Base-by-base conservation (phyloP, 2,113 vertebrate species). In the Boleophthalmus pectinirostris region DNA sequence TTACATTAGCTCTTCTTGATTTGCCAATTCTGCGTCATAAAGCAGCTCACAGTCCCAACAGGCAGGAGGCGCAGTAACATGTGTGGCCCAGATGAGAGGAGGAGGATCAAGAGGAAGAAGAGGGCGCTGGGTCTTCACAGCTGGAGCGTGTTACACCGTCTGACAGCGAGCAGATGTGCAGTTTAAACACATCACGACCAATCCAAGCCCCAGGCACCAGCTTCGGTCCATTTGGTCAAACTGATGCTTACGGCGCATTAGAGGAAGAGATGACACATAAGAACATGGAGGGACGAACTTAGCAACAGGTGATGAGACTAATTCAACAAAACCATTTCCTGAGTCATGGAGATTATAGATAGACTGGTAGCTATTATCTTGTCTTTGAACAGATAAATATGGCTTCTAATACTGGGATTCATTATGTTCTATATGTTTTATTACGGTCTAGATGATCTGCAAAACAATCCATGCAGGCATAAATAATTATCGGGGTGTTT, bases 121-220 rank as follows among this genome's bases (percentile, higher is more conserved):
- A 24, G 8, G 43, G n/a, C 20, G 74, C 25, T 11, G 70, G 53
- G 67, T 56, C 20, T 14, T 49, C 74, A 87, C 90, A 90, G 88
- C 83, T 89, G 87, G 73, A 64, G 43, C 49, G 53, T 4, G 57
- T 90, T 83, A 87, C 77, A 9, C 51, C 1, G 72, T 88, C 83
- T 85, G 83, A 87, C 76, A 88, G 76, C 70, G 29, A 75, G 79
- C 88, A 90, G 82, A 87, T 88, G 85, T 85, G 24, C 66, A 58
- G 69, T 70, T 82, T 45, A 24, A 74, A 58, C 12, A 43, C 29
- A 43, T 23, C 49, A 49, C 5, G 56, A 69, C 68, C 74, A 18
- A 69, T 71, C 23, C n/a, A 25, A 65, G 63, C 60, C 76, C 35
- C 47, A 49, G 24, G 68, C 8, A 4, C 38, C 4, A 33, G 57